Evolutionary conservation across 2,113 vertebrate species (phyloP).

Genomic region (Chinchilla lanigera): DNA sequence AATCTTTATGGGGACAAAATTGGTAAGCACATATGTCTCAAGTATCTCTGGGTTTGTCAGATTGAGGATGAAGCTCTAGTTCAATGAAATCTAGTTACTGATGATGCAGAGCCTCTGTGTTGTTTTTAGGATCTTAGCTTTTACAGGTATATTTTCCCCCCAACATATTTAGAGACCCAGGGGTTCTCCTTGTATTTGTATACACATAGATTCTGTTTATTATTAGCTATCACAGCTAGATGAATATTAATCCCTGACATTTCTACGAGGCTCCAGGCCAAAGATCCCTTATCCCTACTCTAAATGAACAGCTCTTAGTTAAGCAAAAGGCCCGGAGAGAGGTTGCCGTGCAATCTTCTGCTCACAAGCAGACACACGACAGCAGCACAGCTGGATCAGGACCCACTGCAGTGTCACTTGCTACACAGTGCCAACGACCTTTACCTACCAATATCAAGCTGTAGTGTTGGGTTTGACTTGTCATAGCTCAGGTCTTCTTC

Average conservation of each 20-base stretch:
- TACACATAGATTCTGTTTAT: background rate
- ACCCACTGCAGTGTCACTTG: background rate
- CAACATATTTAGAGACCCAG: background rate
- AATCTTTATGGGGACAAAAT: background rate
- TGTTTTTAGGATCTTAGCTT: background rate
- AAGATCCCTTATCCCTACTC: background rate
- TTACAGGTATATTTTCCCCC: background rate
- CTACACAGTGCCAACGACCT: background rate
- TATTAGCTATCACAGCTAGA: background rate
- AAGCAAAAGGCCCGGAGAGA: background rate
- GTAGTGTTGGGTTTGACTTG: background rate
- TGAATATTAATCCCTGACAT: background rate
- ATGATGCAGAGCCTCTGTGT: background rate
- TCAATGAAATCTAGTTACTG: background rate
- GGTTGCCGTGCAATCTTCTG: background rate
- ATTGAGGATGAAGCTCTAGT: background rate
- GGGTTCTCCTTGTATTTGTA: background rate
- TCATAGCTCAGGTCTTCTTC: background rate
- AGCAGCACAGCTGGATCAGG: background rate
- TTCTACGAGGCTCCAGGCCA: background rate
- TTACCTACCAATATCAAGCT: background rate
- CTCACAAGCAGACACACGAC: background rate
- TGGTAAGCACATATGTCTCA: background rate
- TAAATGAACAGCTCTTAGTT: constrained; percentile 27
- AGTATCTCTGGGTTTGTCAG: background rate